A percentile compares a stretch with the other conserved stretches of the same genome.
phyloP scores from a whole-genome alignment of 2,888 invertebrate species.

The Pteria penguin region DNA sequence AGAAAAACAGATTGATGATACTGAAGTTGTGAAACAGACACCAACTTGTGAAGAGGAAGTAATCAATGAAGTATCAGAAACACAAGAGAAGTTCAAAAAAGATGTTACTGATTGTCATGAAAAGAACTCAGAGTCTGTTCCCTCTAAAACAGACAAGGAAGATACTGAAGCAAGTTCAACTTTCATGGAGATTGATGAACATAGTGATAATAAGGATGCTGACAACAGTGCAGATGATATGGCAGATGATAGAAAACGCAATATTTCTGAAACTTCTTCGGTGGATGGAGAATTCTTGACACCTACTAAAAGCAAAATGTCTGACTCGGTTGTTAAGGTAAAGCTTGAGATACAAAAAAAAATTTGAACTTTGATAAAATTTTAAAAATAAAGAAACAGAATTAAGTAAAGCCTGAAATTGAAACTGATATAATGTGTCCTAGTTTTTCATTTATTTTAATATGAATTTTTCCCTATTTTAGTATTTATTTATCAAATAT shows the following conservation, averaged over 20 bases:
- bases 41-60: constrained; percentile 1
- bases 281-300: not conserved
- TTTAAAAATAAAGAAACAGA: no score
- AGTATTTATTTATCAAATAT: not conserved
- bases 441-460: no score
- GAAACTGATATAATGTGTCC: no score
- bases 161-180: not conserved
- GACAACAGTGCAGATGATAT: not conserved
- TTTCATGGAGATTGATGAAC: constrained; percentile 20
- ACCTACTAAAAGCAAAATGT: not conserved
- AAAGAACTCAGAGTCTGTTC: not conserved
- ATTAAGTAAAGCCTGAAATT: no score
- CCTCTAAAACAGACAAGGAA: not conserved
- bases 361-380: no score
- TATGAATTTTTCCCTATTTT: no score
- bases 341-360: no score
- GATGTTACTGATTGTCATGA: constrained; percentile 16
- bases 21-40: not conserved
- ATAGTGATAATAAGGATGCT: constrained; percentile 31
- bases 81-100: constrained; percentile 14
- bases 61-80: constrained; percentile 13
- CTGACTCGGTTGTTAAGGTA: constrained; percentile 45
- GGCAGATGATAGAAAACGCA: not conserved
- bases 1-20: constrained; percentile 23
- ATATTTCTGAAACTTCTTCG: not conserved